These are phyloP conservation scores for Gavialis gangeticus DNA, from an alignment of 2,113 vertebrate species.

Conservation along the genomic window DNA sequence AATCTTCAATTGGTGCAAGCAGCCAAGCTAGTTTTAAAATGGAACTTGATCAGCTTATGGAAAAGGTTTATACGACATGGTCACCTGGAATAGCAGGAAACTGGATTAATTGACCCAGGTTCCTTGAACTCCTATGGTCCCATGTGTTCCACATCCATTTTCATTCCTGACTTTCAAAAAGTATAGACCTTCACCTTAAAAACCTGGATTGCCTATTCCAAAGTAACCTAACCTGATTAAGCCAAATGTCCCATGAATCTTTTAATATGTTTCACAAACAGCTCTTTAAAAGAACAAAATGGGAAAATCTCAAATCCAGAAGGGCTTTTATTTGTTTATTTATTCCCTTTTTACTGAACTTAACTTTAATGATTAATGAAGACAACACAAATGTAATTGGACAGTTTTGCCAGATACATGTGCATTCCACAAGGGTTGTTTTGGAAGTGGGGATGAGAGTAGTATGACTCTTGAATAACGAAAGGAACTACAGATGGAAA, in stretches of 20 bases:
- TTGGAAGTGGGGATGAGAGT: not conserved
- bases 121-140: no score
- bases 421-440: not conserved
- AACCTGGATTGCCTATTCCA: not conserved
- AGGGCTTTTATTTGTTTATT: not conserved
- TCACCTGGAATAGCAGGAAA: not conserved
- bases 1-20: not conserved
- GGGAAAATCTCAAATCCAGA: not conserved
- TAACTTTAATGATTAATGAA: not conserved
- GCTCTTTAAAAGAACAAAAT: not conserved
- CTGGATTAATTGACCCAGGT: not conserved
- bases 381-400: not conserved
- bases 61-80: not conserved
- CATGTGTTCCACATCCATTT: not conserved
- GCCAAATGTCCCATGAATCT: not conserved
- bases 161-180: not conserved
- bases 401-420: not conserved
- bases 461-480: not conserved
- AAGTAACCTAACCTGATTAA: not conserved
- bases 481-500: slow-evolving; percentile 1
- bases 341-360: not conserved
- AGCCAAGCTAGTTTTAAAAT: not conserved
- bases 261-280: not conserved
- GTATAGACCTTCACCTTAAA: not conserved
- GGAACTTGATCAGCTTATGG: not conserved